These are phyloP conservation scores for Poeciliopsis prolifica DNA, from an alignment of 2,113 vertebrate genomes.

Conservation along the genomic window DNA sequence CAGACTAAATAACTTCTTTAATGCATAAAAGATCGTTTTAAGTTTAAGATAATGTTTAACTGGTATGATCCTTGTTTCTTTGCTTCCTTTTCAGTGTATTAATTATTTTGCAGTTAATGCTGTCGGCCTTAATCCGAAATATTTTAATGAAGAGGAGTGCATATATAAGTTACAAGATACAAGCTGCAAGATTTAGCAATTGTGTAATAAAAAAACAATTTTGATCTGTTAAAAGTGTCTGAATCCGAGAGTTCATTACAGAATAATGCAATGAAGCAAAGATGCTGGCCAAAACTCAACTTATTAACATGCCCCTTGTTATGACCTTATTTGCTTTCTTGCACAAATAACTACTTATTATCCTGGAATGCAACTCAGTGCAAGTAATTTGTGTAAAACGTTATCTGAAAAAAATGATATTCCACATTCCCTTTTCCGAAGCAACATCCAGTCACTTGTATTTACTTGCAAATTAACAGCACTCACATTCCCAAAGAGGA, in stretches of 20 bases:
- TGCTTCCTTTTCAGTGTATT: slow-evolving; percentile 2
- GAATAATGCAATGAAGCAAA: neutral
- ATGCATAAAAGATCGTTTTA: slow-evolving; percentile 18
- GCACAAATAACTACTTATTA: neutral
- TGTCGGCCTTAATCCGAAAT: neutral
- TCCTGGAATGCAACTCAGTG: neutral
- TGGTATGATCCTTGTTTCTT: slow-evolving; percentile 11
- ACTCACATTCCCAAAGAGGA: slow-evolving; percentile 65
- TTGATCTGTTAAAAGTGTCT: neutral
- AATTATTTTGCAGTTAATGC: neutral
- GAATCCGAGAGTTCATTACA: neutral
- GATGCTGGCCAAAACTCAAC: neutral
- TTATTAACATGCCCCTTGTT: neutral
- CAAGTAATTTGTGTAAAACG: slow-evolving; percentile 4
- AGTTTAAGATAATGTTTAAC: slow-evolving; percentile 8
- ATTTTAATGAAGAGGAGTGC: neutral
- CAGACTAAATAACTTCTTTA: slow-evolving; percentile 45
- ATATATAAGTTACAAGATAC: too few species aligned
- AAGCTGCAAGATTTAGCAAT: neutral
- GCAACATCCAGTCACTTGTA: slow-evolving; percentile 51
- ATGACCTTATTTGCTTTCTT: slow-evolving; percentile 4
- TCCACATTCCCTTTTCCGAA: slow-evolving; percentile 14
- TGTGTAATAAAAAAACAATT: neutral
- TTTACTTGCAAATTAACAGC: slow-evolving; percentile 78
- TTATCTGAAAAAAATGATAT: slow-evolving; percentile 4